These are phyloP conservation scores for Chironex yamaguchii DNA, from an alignment of 30 jellyfish, hydroid and myxozoan species.

Conservation along the genomic window DNA sequence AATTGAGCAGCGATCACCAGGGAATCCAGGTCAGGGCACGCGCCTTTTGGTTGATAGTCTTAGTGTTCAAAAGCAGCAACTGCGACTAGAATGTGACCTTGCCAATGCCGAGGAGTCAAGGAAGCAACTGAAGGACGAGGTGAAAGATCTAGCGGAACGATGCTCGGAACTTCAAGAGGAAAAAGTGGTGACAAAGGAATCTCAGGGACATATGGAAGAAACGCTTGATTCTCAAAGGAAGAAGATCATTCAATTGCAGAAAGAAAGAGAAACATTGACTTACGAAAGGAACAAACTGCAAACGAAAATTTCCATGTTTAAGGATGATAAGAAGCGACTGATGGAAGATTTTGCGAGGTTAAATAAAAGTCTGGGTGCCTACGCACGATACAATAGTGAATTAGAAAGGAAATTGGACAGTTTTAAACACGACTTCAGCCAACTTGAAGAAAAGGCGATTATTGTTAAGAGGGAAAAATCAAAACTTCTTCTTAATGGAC, in stretches of 20 bases:
- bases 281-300: conserved; percentile 84
- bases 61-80: conserved; percentile 78
- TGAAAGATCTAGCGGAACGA: conserved; percentile 84
- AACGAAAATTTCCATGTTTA: conserved; percentile 80
- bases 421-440: conserved; percentile 76
- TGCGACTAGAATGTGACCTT: conserved; percentile 76
- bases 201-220: conserved; percentile 87
- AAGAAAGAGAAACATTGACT: conserved; percentile 82
- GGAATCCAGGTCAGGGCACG: conserved; percentile 72
- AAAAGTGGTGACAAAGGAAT: conserved; percentile 73
- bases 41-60: conserved; percentile 81
- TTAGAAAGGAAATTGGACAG: conserved; percentile 85
- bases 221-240: conserved; percentile 82
- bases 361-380: conserved; percentile 82
- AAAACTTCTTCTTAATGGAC: conserved; percentile 62
- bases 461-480: conserved; percentile 62
- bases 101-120: conserved; percentile 54
- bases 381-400: conserved; percentile 86
- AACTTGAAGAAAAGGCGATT: conserved; percentile 74
- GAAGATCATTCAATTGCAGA: conserved; percentile 70
- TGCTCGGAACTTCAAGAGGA: conserved; percentile 84
- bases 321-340: conserved; percentile 91
- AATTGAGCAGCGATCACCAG: conserved; percentile 75
- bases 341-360: conserved; percentile 92
- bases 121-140: conserved; percentile 78